phyloP scores from a whole-genome alignment of 2,797 vertebrate genomes.

The Paramormyrops hopkinsi region DNA sequence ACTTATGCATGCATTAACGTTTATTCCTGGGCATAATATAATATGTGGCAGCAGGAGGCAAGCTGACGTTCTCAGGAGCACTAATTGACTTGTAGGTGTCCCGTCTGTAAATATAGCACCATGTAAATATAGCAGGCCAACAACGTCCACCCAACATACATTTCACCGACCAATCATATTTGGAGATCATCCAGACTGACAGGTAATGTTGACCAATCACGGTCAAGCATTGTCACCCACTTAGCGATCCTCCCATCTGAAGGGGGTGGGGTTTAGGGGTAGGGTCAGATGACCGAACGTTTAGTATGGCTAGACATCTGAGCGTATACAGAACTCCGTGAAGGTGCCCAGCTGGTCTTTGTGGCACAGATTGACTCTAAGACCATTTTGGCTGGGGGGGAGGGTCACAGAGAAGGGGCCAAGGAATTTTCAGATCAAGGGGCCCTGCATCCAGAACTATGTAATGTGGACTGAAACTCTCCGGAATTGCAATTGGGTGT shows the following conservation, averaged over 20 bases:
- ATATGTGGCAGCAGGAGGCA: background rate
- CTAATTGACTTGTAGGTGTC: background rate
- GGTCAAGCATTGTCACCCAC: background rate
- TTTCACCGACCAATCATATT: background rate
- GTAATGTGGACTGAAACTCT: background rate
- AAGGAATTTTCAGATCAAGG: background rate
- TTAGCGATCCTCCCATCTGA: background rate
- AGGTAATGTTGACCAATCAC: background rate
- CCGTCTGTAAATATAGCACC: background rate
- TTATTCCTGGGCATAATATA: slow-evolving; percentile 2
- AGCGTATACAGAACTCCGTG: background rate
- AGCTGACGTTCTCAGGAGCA: background rate
- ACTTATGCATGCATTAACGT: background rate
- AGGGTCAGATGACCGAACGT: background rate
- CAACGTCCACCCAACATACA: background rate
- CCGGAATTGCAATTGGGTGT: background rate
- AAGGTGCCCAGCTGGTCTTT: background rate
- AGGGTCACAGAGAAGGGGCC: background rate
- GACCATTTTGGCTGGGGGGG: background rate
- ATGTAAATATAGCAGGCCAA: background rate
- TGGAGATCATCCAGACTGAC: background rate
- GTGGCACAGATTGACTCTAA: background rate
- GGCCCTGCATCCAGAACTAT: background rate
- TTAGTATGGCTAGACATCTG: background rate
- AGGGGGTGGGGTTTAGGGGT: background rate